Conservation (phyloP, 1,140 invertebrate genomes). For the Drosophila gunungcola region DNA sequence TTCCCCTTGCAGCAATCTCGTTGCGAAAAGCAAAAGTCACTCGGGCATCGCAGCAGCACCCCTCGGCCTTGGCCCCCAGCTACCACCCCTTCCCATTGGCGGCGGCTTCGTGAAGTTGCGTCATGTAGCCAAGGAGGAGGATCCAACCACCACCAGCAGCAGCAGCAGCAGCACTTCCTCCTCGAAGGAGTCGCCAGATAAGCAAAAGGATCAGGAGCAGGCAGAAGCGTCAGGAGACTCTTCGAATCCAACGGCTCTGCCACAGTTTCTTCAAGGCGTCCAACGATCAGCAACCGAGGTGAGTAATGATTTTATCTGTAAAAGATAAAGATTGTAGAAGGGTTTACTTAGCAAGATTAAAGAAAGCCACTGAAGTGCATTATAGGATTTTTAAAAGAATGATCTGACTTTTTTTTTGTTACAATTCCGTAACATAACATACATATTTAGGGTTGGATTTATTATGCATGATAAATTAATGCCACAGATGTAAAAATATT, state of each 20-base stretch:
- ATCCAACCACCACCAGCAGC: constrained; percentile 18
- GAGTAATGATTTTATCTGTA: not conserved
- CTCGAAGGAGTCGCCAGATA: constrained; percentile 24
- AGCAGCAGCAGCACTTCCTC: constrained; percentile 21
- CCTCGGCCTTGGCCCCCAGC: constrained; percentile 73
- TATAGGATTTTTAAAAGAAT: no score
- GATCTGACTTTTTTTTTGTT: no score
- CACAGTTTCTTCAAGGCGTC: constrained; percentile 62
- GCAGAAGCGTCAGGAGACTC: constrained; percentile 20
- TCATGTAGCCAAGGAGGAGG: constrained; percentile 70
- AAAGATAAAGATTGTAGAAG: no score
- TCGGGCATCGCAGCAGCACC: constrained; percentile 64
- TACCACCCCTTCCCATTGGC: constrained; percentile 71
- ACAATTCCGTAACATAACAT: no score
- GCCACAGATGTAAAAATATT: no score
- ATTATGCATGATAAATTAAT: no score
- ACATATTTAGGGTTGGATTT: no score
- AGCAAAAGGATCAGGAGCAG: constrained; percentile 22
- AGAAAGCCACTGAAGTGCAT: no score
- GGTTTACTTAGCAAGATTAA: no score
- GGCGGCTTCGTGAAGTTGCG: constrained; percentile 80
- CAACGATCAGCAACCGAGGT: constrained; percentile 66
- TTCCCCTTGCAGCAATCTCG: constrained; percentile 70
- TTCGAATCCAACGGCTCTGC: constrained; percentile 57
- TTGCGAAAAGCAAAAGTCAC: constrained; percentile 84